A percentile compares a stretch with the other conserved stretches of the same genome.
Conservation (phyloP, 2,888 invertebrate species). For the Microplitis manilae region DNA sequence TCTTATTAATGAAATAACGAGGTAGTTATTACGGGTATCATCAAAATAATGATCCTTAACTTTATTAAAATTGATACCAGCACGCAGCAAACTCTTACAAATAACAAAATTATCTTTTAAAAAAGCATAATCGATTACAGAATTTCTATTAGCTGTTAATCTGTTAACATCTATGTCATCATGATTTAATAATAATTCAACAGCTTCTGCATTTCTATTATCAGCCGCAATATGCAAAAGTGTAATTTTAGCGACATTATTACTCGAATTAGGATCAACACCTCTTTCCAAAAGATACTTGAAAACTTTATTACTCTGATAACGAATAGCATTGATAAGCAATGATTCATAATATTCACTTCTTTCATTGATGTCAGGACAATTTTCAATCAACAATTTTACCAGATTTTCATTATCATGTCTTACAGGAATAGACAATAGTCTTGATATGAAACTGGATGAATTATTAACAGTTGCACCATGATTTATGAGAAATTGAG, state of each 20-base stretch:
- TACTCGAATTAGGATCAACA: background rate
- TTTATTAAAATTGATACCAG: background rate
- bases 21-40: background rate
- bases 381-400: background rate
- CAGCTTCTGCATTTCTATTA: background rate
- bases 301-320: background rate
- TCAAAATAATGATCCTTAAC: background rate
- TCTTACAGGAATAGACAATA: background rate
- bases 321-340: background rate
- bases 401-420: background rate
- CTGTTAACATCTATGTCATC: background rate
- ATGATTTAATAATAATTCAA: background rate
- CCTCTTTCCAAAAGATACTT: background rate
- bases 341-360: background rate
- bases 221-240: background rate
- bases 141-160: background rate
- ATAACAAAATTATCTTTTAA: background rate
- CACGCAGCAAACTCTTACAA: background rate
- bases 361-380: background rate
- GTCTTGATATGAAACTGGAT: background rate
- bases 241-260: background rate
- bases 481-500: background rate
- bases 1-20: background rate
- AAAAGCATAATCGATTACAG: background rate
- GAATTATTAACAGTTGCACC: background rate